Conservation (phyloP, 2,888 invertebrate species). For the Arrhopalites spinosus region DNA sequence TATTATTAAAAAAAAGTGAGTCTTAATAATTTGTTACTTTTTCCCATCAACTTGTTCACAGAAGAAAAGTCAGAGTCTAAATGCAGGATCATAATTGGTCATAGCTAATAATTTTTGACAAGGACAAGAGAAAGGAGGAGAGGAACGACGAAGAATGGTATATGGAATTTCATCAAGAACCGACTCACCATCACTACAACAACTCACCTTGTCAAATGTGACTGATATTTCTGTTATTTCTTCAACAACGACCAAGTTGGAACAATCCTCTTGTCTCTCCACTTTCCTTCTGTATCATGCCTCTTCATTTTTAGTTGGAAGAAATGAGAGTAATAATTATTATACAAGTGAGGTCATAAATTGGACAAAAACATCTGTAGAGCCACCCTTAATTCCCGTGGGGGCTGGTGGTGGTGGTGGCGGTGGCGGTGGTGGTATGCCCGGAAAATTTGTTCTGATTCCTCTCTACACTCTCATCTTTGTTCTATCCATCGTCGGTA, state of each 20-base stretch:
- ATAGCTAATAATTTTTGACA: background rate
- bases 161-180: conserved; percentile 23
- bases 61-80: too few relatives aligned
- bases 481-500: conserved; percentile 76
- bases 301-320: background rate
- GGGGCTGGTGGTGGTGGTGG: conserved; percentile 4
- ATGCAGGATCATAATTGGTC: too few relatives aligned
- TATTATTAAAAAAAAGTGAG: too few relatives aligned
- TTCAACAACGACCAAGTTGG: background rate
- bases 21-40: too few relatives aligned
- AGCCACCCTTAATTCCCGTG: background rate
- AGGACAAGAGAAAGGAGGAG: background rate
- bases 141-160: background rate
- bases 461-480: conserved; percentile 79
- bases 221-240: background rate
- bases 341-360: background rate
- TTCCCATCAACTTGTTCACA: too few relatives aligned
- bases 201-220: too few relatives aligned
- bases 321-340: background rate
- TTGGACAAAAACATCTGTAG: conserved; percentile 17
- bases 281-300: background rate
- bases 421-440: conserved; percentile 32
- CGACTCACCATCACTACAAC: too few relatives aligned
- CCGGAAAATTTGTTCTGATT: conserved; percentile 59
- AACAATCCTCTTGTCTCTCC: background rate